Percentiles rank a stretch among this genome's conserved stretches.
phyloP scores from a whole-genome alignment of 2,888 invertebrate species.

The Germaria angustata region DNA sequence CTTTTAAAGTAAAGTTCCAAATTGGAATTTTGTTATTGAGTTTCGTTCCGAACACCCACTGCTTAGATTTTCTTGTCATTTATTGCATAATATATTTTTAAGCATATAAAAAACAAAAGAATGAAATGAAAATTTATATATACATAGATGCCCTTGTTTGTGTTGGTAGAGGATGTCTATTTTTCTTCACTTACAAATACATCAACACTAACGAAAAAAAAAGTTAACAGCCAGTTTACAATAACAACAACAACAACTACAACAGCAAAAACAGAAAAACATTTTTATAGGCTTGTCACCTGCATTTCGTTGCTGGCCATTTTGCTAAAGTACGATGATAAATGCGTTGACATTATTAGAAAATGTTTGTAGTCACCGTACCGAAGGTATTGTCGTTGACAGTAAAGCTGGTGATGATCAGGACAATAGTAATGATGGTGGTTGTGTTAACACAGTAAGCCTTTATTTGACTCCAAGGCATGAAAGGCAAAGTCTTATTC shows the following conservation, averaged over 20 bases:
- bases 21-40: neutral
- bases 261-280: neutral
- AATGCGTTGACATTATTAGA: slow-evolving; percentile 57
- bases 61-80: no score
- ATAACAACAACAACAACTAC: neutral
- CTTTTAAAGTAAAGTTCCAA: no score
- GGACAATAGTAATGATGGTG: neutral
- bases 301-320: slow-evolving; percentile 55
- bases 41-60: no score
- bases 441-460: neutral
- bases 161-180: slow-evolving; percentile 9
- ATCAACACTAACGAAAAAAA: neutral
- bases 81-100: neutral
- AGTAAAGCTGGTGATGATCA: slow-evolving; percentile 14
- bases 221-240: slow-evolving; percentile 5
- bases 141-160: neutral
- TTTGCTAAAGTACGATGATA: slow-evolving; percentile 51
- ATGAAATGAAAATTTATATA: slow-evolving; percentile 31
- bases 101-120: neutral
- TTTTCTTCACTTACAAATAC: neutral
- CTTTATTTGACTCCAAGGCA: neutral
- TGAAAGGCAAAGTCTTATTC: neutral
- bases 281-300: slow-evolving; percentile 62
- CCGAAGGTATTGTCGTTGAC: slow-evolving; percentile 6
- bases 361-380: slow-evolving; percentile 39